These are phyloP conservation scores for Sphecodes monilicornis DNA, from an alignment of 2,888 invertebrate species.

Conservation along the genomic window DNA sequence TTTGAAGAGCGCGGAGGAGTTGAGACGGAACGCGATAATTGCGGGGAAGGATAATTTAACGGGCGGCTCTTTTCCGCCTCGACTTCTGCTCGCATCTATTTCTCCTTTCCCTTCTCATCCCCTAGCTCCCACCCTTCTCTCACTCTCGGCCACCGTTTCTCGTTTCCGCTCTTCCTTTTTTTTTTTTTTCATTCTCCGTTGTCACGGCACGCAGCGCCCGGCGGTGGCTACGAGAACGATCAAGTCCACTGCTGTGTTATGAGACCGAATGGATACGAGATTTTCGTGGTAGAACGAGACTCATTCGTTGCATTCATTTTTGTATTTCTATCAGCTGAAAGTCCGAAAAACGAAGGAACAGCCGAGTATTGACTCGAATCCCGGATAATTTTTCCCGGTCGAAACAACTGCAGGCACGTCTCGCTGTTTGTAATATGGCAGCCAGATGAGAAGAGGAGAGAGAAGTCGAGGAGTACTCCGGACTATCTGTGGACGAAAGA, in stretches of 20 bases:
- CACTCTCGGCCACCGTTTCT: conserved; percentile 5
- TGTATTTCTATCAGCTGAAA: not conserved
- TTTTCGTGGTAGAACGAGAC: conserved; percentile 21
- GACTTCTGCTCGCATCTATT: conserved; percentile 64
- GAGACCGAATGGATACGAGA: conserved; percentile 12
- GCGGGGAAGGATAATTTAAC: conserved; percentile 76
- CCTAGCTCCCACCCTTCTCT: conserved; percentile 4
- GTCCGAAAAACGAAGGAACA: not conserved
- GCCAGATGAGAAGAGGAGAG: conserved; percentile 63
- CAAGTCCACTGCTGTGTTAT: conserved; percentile 22
- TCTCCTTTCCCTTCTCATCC: conserved; percentile 25
- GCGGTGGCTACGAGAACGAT: conserved; percentile 24
- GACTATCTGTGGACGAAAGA: conserved; percentile 30
- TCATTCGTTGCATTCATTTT: conserved; percentile 16
- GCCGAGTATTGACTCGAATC: conserved; percentile 16
- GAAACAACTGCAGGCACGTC: conserved; percentile 39
- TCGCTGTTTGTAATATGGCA: conserved; percentile 79
- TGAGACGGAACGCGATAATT: conserved; percentile 74
- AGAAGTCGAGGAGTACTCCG: conserved; percentile 25
- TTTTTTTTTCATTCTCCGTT: conserved; percentile 43
- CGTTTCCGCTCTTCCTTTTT: not conserved
- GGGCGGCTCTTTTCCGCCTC: conserved; percentile 72
- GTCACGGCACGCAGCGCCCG: conserved; percentile 10
- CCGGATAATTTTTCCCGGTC: conserved; percentile 59
- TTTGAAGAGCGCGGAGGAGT: conserved; percentile 61